A percentile compares a stretch with the other conserved stretches of the same genome.
phyloP scores from a whole-genome alignment of 2,113 vertebrate genomes.

The Natator depressus region DNA sequence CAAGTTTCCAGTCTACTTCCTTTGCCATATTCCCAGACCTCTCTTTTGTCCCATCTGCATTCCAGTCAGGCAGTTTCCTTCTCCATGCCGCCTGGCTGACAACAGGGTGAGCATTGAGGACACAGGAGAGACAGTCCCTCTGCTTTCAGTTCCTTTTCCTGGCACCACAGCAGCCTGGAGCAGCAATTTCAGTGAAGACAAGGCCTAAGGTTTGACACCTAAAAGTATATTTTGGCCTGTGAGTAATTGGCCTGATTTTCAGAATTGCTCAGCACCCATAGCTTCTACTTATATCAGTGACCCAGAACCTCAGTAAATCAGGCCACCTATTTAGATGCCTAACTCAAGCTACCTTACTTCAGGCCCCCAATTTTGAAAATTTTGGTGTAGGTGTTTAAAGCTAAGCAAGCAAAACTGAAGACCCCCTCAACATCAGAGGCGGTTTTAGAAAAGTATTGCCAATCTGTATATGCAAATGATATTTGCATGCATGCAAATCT shows the following conservation, averaged over 20 bases:
- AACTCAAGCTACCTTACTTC: fast-evolving
- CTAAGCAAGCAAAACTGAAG: not conserved
- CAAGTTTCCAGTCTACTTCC: not conserved
- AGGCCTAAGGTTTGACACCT: not conserved
- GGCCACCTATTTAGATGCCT: not conserved
- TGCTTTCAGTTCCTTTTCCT: not conserved
- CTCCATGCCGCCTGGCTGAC: not conserved
- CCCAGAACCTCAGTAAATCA: not conserved
- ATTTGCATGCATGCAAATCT: not conserved
- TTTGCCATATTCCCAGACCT: not conserved
- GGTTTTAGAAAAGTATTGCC: not conserved
- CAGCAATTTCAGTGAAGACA: not conserved
- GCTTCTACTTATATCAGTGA: not conserved
- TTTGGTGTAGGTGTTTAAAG: not conserved
- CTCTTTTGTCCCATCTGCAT: not conserved
- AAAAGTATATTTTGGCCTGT: not conserved
- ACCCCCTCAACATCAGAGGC: not conserved
- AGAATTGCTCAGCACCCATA: fast-evolving
- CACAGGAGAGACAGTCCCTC: not conserved
- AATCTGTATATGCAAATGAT: not conserved
- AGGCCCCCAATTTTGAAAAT: not conserved
- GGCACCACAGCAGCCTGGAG: not conserved
- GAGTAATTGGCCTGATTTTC: not conserved
- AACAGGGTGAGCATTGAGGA: not conserved
- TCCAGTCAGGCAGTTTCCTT: not conserved